Conservation (phyloP, 2,797 vertebrate genomes). For the Chelmon rostratus region DNA sequence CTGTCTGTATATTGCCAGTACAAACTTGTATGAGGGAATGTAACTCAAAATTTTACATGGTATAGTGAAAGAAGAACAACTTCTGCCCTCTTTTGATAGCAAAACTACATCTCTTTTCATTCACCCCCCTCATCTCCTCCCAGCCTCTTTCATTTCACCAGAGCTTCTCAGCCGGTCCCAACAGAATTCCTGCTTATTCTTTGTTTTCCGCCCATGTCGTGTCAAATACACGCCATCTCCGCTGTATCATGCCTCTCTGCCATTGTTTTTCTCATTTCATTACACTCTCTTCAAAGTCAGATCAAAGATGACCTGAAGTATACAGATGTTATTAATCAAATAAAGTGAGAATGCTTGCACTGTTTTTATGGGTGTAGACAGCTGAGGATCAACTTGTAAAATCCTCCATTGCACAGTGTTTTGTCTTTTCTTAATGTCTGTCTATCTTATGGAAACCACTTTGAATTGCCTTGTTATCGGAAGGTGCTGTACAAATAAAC, state of each 20-base stretch:
- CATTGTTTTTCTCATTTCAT: conserved; percentile 37
- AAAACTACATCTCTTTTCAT: conserved; percentile 15
- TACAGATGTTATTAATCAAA: conserved; percentile 29
- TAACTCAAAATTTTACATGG: neutral
- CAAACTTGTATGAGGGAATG: neutral
- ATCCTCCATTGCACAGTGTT: conserved; percentile 10
- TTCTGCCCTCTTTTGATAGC: conserved; percentile 3
- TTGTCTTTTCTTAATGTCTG: conserved; percentile 1
- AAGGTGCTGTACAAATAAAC: neutral
- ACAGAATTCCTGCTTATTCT: neutral
- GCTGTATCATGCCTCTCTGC: conserved; percentile 19
- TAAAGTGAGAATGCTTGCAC: conserved; percentile 14
- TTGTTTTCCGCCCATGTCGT: conserved; percentile 24
- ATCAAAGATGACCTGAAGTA: conserved; percentile 43
- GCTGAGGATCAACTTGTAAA: conserved; percentile 32
- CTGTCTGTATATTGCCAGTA: neutral
- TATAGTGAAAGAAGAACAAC: neutral
- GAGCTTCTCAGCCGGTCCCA: conserved; percentile 2
- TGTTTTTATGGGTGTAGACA: conserved; percentile 8
- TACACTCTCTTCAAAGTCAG: conserved; percentile 25
- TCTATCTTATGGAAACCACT: conserved; percentile 3
- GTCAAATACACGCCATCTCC: conserved; percentile 26
- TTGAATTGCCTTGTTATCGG: conserved; percentile 6
- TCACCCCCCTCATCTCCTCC: conserved; percentile 5
- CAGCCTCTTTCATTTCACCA: conserved; percentile 15